Conservation (phyloP, 2,113 vertebrate genomes). For the Pteropus alecto region DNA sequence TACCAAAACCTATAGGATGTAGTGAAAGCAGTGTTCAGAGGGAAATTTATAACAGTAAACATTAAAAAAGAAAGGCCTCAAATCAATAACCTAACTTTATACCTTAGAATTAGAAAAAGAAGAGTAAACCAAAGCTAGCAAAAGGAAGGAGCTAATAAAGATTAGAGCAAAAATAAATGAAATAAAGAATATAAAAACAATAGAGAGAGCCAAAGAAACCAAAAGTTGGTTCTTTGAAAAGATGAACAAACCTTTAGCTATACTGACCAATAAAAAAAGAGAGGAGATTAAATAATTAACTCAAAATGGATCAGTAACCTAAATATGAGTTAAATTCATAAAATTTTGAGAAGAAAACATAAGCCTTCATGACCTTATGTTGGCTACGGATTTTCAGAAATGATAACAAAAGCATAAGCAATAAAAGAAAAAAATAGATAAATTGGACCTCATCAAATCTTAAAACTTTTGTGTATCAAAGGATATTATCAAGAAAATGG, state of each 20-base stretch:
- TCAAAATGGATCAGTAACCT: neutral
- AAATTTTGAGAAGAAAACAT: neutral
- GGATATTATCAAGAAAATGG: neutral
- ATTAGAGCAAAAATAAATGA: neutral
- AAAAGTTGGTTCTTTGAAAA: neutral
- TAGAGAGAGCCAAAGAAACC: neutral
- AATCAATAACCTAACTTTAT: neutral
- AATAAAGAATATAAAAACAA: neutral
- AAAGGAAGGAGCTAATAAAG: neutral
- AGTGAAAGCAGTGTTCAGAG: neutral
- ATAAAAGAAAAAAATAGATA: neutral
- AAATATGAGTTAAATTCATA: neutral
- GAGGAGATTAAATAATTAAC: neutral
- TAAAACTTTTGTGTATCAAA: neutral
- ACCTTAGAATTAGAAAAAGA: neutral
- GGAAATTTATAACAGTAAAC: neutral
- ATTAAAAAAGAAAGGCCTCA: neutral
- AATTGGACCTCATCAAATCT: neutral
- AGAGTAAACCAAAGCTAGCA: neutral
- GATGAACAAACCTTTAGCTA: neutral
- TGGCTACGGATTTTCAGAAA: neutral
- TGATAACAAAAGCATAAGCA: neutral
- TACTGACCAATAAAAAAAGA: neutral
- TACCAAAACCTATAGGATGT: neutral
- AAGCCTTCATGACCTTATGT: neutral